Percentiles rank a stretch among this genome's conserved stretches.
Evolutionary conservation across 2,797 vertebrate species (phyloP).

Genomic region (Clamator glandarius): DNA sequence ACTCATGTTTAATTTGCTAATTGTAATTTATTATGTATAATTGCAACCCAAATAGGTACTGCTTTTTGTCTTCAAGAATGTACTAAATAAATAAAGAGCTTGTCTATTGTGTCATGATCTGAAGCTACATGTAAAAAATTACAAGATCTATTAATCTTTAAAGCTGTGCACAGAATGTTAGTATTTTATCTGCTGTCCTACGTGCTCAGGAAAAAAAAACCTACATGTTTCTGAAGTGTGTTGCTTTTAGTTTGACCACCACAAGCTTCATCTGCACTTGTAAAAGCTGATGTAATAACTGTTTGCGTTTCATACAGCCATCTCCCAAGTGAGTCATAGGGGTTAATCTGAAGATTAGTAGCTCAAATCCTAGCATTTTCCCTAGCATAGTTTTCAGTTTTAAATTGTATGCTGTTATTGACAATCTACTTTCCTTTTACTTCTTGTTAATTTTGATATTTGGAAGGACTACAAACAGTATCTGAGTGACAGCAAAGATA

Average conservation of each 20-base stretch:
- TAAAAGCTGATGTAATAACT: constrained; percentile 55
- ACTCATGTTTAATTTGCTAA: neutral
- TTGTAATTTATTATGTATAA: constrained; percentile 2
- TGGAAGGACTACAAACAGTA: neutral
- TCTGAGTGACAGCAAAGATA: neutral
- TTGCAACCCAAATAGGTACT: neutral
- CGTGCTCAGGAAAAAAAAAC: neutral
- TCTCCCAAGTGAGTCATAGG: constrained; percentile 21
- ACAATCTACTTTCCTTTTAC: neutral
- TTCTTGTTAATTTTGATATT: constrained; percentile 14
- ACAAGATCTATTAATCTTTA: constrained; percentile 44
- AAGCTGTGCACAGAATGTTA: neutral
- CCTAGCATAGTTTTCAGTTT: constrained; percentile 21
- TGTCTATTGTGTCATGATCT: neutral
- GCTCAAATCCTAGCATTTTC: constrained; percentile 46
- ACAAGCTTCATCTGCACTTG: constrained; percentile 45
- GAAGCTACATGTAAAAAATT: neutral
- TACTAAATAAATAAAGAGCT: neutral
- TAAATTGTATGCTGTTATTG: constrained; percentile 17
- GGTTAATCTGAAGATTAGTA: constrained; percentile 62
- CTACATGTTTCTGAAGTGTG: constrained; percentile 39
- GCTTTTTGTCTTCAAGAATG: neutral
- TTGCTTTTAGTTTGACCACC: constrained; percentile 50
- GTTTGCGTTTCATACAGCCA: constrained; percentile 35
- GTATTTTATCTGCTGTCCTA: constrained; percentile 42